Percentiles rank a stretch among this genome's conserved stretches.
Conservation (phyloP, 1,140 invertebrate species). For the Caenorhabditis remanei region DNA sequence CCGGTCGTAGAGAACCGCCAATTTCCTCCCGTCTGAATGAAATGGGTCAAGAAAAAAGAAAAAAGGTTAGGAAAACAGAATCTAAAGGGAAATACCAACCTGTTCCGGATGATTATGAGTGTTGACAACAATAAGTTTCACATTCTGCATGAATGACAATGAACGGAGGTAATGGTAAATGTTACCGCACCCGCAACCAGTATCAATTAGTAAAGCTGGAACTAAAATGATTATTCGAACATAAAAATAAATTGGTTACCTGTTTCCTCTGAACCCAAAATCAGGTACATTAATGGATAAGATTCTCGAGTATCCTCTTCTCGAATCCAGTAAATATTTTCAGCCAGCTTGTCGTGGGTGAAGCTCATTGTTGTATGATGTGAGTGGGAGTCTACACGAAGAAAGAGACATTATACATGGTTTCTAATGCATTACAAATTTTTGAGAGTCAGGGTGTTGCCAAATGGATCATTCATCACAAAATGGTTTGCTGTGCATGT, state of each 20-base stretch:
- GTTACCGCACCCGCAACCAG: conserved; percentile 68
- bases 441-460: neutral
- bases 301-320: conserved; percentile 56
- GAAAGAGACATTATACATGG: no score
- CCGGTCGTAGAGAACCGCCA: conserved; percentile 69
- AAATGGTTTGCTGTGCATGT: neutral
- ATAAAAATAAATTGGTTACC: neutral
- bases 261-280: conserved; percentile 47
- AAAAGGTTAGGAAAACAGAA: neutral
- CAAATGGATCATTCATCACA: conserved; percentile 1
- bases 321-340: conserved; percentile 55
- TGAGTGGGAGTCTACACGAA: neutral
- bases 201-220: conserved; percentile 67
- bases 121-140: conserved; percentile 66
- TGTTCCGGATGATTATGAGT: conserved; percentile 69
- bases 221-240: neutral
- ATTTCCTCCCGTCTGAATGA: conserved; percentile 68
- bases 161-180: conserved; percentile 61
- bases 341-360: conserved; percentile 30
- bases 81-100: conserved; percentile 44
- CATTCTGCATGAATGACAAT: conserved; percentile 57
- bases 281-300: conserved; percentile 59
- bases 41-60: neutral
- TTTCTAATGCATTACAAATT: conserved; percentile 51
- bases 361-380: conserved; percentile 43